Percentiles rank a stretch among this genome's conserved stretches.
Evolutionary conservation across 2,888 invertebrate species (phyloP).

Genomic region (Syritta pipiens): DNA sequence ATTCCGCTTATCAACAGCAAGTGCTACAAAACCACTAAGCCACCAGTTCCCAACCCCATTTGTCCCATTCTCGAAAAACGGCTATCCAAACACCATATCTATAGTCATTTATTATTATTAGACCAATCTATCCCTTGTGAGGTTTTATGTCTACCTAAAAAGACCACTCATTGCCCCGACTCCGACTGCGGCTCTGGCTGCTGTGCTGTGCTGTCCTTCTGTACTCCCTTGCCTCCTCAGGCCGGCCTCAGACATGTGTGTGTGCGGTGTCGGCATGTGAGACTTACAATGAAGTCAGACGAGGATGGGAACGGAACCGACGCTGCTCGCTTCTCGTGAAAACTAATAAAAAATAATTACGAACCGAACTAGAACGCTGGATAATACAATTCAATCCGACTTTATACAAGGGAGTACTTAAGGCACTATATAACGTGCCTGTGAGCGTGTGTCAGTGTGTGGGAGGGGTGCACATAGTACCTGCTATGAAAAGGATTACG

Average conservation of each 20-base stretch:
- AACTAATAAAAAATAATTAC: constrained; percentile 68
- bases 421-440: constrained; percentile 27
- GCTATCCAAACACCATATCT: constrained; percentile 55
- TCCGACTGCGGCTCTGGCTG: background rate
- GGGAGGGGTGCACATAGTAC: background rate
- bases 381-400: constrained; percentile 68
- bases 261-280: background rate
- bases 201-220: background rate
- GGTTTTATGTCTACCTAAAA: constrained; percentile 54
- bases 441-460: constrained; percentile 5
- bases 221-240: background rate
- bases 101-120: constrained; percentile 67
- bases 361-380: constrained; percentile 59
- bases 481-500: constrained; percentile 37
- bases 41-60: constrained; percentile 48
- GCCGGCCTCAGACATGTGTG: constrained; percentile 1
- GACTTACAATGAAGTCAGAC: constrained; percentile 32
- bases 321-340: constrained; percentile 5
- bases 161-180: constrained; percentile 29
- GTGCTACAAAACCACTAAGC: constrained; percentile 57
- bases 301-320: too few relatives aligned
- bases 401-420: constrained; percentile 62
- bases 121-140: constrained; percentile 68
- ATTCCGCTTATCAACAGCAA: too few relatives aligned
- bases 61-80: constrained; percentile 44